phyloP scores from a whole-genome alignment of 2,113 vertebrate species.

The Oreochromis niloticus region DNA sequence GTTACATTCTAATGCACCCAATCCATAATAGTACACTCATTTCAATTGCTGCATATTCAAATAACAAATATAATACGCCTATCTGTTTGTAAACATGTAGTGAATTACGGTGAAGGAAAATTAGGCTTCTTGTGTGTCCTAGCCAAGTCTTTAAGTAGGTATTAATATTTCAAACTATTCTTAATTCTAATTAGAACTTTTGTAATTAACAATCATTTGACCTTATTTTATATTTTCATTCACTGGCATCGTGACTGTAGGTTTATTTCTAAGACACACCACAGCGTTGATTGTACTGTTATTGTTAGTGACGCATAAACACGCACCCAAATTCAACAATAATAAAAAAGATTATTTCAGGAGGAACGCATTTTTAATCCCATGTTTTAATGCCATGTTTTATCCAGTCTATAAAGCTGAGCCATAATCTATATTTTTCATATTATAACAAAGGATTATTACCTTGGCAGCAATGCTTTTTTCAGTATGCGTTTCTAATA shows the following conservation, averaged over 20 bases:
- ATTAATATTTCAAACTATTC: not conserved
- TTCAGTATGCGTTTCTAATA: not conserved
- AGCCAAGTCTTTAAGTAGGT: not conserved
- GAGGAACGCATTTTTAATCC: not conserved
- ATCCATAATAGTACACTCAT: not conserved
- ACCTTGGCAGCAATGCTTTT: not conserved
- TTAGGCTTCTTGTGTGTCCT: not conserved
- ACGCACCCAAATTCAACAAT: not conserved
- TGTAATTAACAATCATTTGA: not conserved
- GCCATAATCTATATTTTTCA: not conserved
- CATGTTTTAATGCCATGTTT: not conserved
- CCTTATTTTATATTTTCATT: not conserved
- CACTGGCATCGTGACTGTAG: not conserved
- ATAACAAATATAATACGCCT: not conserved
- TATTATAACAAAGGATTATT: not conserved
- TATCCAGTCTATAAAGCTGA: not conserved
- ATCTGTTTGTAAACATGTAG: not conserved
- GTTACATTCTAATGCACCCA: not conserved
- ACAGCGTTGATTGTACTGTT: not conserved
- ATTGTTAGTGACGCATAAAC: not conserved
- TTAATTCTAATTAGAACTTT: not conserved
- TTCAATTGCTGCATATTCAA: not conserved
- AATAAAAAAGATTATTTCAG: not conserved
- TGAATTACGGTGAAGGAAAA: not conserved
- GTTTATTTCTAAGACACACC: not conserved